These are phyloP conservation scores for Eilema sororculum DNA, from an alignment of 2,888 invertebrate genomes.

Conservation along the genomic window DNA sequence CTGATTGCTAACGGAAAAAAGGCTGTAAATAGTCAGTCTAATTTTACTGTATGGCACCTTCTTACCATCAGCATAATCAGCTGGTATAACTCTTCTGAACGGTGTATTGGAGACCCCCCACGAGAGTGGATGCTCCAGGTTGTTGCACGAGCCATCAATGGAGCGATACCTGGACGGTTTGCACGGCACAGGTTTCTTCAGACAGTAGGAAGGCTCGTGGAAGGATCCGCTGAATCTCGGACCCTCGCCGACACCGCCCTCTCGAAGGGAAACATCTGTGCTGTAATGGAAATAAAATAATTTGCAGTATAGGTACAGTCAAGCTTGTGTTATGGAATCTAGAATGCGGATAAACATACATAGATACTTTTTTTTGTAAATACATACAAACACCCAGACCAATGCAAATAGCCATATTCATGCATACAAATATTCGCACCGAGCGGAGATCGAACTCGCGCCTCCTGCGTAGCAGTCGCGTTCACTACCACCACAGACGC, in stretches of 20 bases:
- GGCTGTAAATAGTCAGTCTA: too few relatives aligned
- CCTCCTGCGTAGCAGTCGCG: too few relatives aligned
- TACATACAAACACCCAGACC: too few relatives aligned
- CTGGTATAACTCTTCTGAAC: slow-evolving; percentile 90
- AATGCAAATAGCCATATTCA: too few relatives aligned
- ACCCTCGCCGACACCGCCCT: slow-evolving; percentile 70
- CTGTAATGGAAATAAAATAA: slow-evolving; percentile 53
- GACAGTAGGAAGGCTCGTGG: slow-evolving; percentile 70
- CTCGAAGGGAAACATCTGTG: slow-evolving; percentile 53
- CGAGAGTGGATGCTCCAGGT: slow-evolving; percentile 87
- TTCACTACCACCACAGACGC: too few relatives aligned
- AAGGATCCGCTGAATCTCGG: slow-evolving; percentile 70
- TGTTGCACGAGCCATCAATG: slow-evolving; percentile 93
- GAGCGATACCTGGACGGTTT: slow-evolving; percentile 87
- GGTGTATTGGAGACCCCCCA: slow-evolving; percentile 92
- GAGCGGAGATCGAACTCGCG: too few relatives aligned
- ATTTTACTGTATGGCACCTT: slow-evolving; percentile 16
- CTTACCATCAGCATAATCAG: slow-evolving; percentile 92
- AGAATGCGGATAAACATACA: too few relatives aligned
- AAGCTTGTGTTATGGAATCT: too few relatives aligned
- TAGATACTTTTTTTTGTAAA: too few relatives aligned
- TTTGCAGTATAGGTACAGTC: too few relatives aligned
- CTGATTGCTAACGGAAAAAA: too few relatives aligned
- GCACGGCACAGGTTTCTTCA: slow-evolving; percentile 67
- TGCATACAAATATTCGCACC: too few relatives aligned